Base-by-base conservation (phyloP, 2,113 vertebrate species). In the Pyrgilauda ruficollis region DNA sequence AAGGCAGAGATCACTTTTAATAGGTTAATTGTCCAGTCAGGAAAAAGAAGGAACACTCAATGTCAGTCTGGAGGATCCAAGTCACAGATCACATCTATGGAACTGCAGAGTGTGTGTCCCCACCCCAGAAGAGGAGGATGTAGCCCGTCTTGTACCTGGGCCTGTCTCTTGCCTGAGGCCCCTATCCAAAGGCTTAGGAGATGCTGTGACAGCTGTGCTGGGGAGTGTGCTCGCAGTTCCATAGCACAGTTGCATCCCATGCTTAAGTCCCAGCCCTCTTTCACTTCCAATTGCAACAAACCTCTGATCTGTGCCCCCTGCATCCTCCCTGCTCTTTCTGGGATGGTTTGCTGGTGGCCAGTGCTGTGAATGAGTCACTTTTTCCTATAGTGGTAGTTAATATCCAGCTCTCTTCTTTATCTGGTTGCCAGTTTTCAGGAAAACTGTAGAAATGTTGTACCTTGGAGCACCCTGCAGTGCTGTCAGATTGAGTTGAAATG, bases 401-500 rank as follows among this genome's bases (percentile, higher is more conserved):
- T 81, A 86, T 74, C 35, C 44, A 90, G 13, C 12, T 53, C 24
- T 93, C 35, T 80, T 61, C 70, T 88, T 91, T 66, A 43, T 50
- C 63, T 93, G 44, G 11, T 74, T 78, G 61, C 22, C 47, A 66
- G 72, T 83, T 92, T 92, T 93, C 61, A 56, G 70, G 52, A 92
- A 55, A 86, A 63, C 10, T 50, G 44, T 47, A 78, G 72, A 81
- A 81, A 72, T 59, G 24, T 27, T 70, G 67, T 16, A 23, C 61
- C 61, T 89, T 30, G 35, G 74, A 93, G 56, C 56, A 75, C 12
- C 8, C 35, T 2, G 4, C 56, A 47, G n/a, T 52, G 41, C 47
- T 92, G 61, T 87, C 76, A 92, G 61, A 44, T 90, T 84, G 91
- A 39, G 59, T n/a, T 84, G 86, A 84, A 88, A 84, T 35, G 83